A percentile compares a stretch with the other conserved stretches of the same genome.
Conservation (phyloP, 2,113 vertebrate species). For the Gavialis gangeticus region DNA sequence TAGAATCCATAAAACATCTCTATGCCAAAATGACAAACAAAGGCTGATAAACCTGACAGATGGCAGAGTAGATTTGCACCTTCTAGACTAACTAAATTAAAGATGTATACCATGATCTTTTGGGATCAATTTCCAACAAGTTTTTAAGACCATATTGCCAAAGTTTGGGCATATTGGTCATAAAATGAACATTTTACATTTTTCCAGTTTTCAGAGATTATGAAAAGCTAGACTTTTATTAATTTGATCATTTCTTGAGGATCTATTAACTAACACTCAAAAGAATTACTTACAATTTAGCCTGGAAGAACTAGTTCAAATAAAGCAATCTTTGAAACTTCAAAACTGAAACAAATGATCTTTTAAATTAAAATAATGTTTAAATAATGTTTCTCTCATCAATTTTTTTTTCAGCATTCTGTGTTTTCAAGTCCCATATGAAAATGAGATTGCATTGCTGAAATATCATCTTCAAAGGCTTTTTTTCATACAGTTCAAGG, state of each 20-base stretch:
- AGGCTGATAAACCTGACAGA: neutral
- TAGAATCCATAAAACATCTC: neutral
- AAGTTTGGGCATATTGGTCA: slow-evolving; percentile 4
- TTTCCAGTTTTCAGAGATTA: neutral
- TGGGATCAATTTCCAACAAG: neutral
- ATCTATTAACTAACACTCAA: neutral
- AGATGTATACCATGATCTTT: too few species aligned
- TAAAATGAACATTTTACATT: neutral
- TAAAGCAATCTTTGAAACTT: neutral
- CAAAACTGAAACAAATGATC: neutral
- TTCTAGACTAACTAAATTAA: too few species aligned
- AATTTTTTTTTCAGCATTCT: neutral
- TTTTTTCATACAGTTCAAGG: neutral
- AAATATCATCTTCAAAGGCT: neutral
- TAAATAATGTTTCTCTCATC: neutral
- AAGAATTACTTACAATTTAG: neutral
- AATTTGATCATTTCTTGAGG: neutral
- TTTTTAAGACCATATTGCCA: neutral
- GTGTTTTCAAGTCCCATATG: neutral
- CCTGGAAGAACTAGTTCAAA: neutral
- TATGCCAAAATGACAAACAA: slow-evolving; percentile 8
- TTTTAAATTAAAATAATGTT: neutral
- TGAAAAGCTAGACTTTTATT: neutral
- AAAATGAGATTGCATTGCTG: neutral
- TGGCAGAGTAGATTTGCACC: too few species aligned